Conservation (phyloP, 2,888 invertebrate genomes). For the Nomada lathburiana region DNA sequence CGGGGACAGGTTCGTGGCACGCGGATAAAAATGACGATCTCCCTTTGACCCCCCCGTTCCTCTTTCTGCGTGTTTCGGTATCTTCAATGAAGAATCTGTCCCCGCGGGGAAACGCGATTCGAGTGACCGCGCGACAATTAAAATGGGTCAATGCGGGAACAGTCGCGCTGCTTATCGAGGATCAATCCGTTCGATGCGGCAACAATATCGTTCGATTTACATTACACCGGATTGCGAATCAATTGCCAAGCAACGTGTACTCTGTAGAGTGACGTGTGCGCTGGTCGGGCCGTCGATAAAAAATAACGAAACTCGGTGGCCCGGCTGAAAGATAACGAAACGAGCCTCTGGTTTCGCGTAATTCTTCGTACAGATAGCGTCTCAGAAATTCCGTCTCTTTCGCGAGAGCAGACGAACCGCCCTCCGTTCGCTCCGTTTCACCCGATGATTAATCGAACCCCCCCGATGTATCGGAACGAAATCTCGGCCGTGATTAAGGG, state of each 20-base stretch:
- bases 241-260: neutral
- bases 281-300: neutral
- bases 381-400: constrained; percentile 4
- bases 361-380: neutral
- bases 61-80: neutral
- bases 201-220: neutral
- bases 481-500: constrained; percentile 59
- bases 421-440: neutral
- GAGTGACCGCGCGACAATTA: neutral
- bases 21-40: constrained; percentile 37
- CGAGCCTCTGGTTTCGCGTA: neutral
- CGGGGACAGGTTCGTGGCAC: neutral
- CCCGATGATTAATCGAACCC: constrained; percentile 52
- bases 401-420: neutral
- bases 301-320: neutral
- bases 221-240: constrained; percentile 1
- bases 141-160: constrained; percentile 12
- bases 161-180: constrained; percentile 4
- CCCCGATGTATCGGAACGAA: constrained; percentile 30
- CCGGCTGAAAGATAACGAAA: constrained; percentile 3
- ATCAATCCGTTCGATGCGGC: constrained; percentile 1
- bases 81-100: neutral
- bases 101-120: neutral
- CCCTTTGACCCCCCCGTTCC: neutral
- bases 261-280: neutral